Conservation (phyloP, 1,140 invertebrate genomes). For the Eciton burchellii region DNA sequence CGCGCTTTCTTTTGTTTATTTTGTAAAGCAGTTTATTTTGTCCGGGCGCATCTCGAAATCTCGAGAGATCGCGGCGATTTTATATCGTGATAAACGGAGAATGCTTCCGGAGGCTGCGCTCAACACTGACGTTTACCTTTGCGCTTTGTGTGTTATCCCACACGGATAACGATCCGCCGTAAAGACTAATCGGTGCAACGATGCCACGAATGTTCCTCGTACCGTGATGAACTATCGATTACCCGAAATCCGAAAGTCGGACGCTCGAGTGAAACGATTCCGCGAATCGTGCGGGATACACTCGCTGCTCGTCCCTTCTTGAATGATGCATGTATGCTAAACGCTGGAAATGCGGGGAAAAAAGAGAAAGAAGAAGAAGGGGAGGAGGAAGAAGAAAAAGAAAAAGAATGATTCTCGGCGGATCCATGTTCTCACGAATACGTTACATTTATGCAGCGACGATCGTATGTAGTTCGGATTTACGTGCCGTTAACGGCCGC, state of each 20-base stretch:
- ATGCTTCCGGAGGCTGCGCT: conserved; percentile 61
- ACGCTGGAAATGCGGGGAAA: too few species aligned
- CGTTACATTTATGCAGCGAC: neutral
- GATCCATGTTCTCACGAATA: too few species aligned
- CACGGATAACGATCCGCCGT: conserved; percentile 53
- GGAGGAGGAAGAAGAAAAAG: too few species aligned
- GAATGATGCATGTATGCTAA: neutral
- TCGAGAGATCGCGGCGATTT: too few species aligned
- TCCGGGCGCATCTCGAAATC: too few species aligned
- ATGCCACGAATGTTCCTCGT: conserved; percentile 63
- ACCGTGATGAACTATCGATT: conserved; percentile 66
- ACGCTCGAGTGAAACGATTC: conserved; percentile 9
- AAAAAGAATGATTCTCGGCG: too few species aligned
- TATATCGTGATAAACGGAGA: too few species aligned
- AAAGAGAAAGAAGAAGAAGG: too few species aligned
- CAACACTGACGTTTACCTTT: conserved; percentile 49
- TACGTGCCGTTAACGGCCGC: neutral
- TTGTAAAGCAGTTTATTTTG: too few species aligned
- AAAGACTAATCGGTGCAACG: conserved; percentile 73
- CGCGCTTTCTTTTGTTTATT: too few species aligned
- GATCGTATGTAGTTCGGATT: neutral
- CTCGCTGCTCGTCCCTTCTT: neutral
- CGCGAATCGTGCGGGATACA: conserved; percentile 8
- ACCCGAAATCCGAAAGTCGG: conserved; percentile 56
- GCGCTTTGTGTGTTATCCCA: conserved; percentile 30